Base-by-base conservation (phyloP, 1,140 invertebrate genomes). In the Carposina sasakii region DNA sequence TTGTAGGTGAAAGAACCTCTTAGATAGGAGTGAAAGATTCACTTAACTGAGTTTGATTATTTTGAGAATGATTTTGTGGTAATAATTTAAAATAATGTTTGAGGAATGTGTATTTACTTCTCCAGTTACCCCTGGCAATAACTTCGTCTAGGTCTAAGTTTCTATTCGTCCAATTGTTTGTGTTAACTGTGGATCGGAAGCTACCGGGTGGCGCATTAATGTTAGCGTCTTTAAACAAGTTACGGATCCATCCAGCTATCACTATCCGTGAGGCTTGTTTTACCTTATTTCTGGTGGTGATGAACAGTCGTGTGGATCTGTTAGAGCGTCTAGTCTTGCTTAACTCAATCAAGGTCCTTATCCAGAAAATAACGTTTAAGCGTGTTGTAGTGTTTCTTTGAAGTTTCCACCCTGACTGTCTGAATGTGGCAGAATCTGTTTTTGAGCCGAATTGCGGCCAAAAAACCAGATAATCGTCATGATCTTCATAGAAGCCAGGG, bases 361-460 rank as follows among this genome's bases (percentile, higher is more conserved):
- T 44, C 42, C 26, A 30, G 12, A 16, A 16, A 15, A 13, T 4
- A n/a, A 15, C 9, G 13, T 15, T 13, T 5, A 33, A 33, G 3
- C 3, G 5, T 33, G 4, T 13, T 13, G 2, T 33, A 33, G 9
- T 13, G 12, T 5, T 9, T 30, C 19, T 44, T 44, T 12, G 2
- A 12, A 30, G 8, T 16, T 2, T 16, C 42, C 42, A 44, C 0
- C 42, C 42, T n/a, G 42, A 44, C 30, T 44, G 42, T 2, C 42
- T 9, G 20, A 30, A 44, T n/a, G 9, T 12, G 13, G n/a, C 24
- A 1, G 9, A 16, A n/a, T 44, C 42, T 6, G 42, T 28, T 30
- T 44, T 44, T 22, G 42, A 44, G 13, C 42, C 42, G 31, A 44
- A 44, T 10, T 8, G 17, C 5, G 42, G 42, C 42, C 42, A 44